These are phyloP conservation scores for Hirudo medicinalis DNA, from an alignment of 1,140 invertebrate genomes.

Conservation along the genomic window DNA sequence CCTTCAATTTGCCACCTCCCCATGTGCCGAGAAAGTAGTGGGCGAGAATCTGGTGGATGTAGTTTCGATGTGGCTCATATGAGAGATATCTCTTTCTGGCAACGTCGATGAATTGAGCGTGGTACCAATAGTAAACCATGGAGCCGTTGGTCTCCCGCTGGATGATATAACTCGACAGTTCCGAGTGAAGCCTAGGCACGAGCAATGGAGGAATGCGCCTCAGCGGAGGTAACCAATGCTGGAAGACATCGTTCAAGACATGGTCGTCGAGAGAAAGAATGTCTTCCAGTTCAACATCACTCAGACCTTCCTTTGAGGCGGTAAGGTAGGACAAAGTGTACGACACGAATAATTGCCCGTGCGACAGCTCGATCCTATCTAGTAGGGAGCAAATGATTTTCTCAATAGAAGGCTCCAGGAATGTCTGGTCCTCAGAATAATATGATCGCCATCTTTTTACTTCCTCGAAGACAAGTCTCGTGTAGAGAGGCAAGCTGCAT, in stretches of 20 bases:
- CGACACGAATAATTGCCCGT: constrained; percentile 37
- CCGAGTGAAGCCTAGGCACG: constrained; percentile 52
- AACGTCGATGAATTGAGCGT: constrained; percentile 26
- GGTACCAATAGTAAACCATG: constrained; percentile 30
- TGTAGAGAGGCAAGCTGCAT: constrained; percentile 33
- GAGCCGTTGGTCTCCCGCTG: constrained; percentile 71
- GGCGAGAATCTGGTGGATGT: constrained; percentile 47
- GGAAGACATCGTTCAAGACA: constrained; percentile 37
- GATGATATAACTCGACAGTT: constrained; percentile 85
- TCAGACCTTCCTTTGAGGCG: constrained; percentile 33
- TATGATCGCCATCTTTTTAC: constrained; percentile 32
- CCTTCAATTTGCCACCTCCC: constrained; percentile 76
- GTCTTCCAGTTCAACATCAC: constrained; percentile 37
- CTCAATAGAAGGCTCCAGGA: constrained; percentile 25
- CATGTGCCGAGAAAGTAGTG: constrained; percentile 82
- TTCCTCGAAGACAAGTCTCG: constrained; percentile 34
- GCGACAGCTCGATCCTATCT: constrained; percentile 37
- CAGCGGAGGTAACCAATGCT: constrained; percentile 33
- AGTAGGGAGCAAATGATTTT: constrained; percentile 32
- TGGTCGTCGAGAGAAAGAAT: constrained; percentile 37
- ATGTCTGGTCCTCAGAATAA: constrained; percentile 23
- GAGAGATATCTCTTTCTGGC: constrained; percentile 23
- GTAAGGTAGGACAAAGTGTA: constrained; percentile 40
- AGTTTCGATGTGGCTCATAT: constrained; percentile 9
- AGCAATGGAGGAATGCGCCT: constrained; percentile 35